Conservation (phyloP, 2,888 invertebrate genomes). For the Incurvaria masculella region DNA sequence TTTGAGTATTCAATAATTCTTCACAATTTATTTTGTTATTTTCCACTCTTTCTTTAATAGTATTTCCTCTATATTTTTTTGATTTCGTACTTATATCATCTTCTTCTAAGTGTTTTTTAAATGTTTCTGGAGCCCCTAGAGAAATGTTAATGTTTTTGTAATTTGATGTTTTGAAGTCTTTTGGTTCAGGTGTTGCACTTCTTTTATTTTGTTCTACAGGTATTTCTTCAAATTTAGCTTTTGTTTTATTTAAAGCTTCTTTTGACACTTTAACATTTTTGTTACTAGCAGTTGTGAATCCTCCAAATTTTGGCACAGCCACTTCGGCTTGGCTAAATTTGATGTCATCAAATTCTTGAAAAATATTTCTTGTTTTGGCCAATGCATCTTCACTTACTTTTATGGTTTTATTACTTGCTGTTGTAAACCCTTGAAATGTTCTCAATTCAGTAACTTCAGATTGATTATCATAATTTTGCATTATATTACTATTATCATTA, state of each 20-base stretch:
- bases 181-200: too few species aligned
- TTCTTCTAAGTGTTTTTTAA: too few species aligned
- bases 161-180: too few species aligned
- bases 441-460: too few species aligned
- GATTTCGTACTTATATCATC: too few species aligned
- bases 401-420: slow-evolving; percentile 25
- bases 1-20: slow-evolving; percentile 27
- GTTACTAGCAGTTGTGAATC: slow-evolving; percentile 10
- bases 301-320: not conserved
- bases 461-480: too few species aligned
- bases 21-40: too few species aligned
- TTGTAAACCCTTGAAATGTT: slow-evolving; percentile 21
- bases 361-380: slow-evolving; percentile 25
- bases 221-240: slow-evolving; percentile 11
- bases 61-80: too few species aligned
- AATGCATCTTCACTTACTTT: slow-evolving; percentile 24
- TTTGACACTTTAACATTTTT: slow-evolving; percentile 11
- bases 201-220: too few species aligned
- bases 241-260: slow-evolving; percentile 9
- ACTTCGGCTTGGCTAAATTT: not conserved
- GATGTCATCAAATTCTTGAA: slow-evolving; percentile 22
- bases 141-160: too few species aligned
- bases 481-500: not conserved
- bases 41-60: too few species aligned
- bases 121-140: too few species aligned